These are phyloP conservation scores for Chironomus striatipennis DNA, from an alignment of 1,140 invertebrate species.

Conservation along the genomic window DNA sequence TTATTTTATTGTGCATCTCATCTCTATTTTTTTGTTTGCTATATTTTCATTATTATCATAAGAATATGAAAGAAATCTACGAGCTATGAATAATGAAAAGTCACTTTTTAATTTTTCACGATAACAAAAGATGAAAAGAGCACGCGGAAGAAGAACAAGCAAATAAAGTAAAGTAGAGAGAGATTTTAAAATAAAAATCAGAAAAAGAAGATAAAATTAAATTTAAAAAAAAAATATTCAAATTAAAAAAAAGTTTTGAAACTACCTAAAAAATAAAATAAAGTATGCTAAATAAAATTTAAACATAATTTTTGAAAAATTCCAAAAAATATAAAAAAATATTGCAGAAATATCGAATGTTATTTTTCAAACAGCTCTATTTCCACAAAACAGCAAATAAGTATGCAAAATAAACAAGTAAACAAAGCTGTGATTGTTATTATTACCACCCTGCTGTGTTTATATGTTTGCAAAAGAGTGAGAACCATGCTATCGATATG, in stretches of 20 bases:
- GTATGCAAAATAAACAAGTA: constrained; percentile 14
- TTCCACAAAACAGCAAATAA: not conserved
- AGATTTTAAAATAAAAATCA: too few species aligned
- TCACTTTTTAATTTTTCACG: not conserved
- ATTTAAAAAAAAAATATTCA: too few species aligned
- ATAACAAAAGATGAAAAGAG: too few species aligned
- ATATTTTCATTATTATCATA: not conserved
- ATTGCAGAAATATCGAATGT: not conserved
- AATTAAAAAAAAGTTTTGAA: too few species aligned
- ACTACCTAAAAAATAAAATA: too few species aligned
- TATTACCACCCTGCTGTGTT: not conserved
- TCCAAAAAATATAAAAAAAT: too few species aligned
- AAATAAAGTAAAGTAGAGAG: too few species aligned
- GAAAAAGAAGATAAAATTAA: too few species aligned
- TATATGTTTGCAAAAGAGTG: not conserved
- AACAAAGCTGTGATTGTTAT: not conserved
- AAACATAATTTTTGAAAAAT: too few species aligned
- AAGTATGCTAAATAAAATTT: too few species aligned
- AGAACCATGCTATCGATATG: not conserved
- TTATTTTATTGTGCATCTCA: too few species aligned
- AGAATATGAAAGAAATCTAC: not conserved
- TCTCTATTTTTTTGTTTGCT: not conserved
- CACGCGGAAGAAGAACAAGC: too few species aligned
- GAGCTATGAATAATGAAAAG: not conserved
- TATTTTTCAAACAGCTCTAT: not conserved